Base-by-base conservation (phyloP, 2,797 vertebrate genomes). In the Takifugu ocellatus region DNA sequence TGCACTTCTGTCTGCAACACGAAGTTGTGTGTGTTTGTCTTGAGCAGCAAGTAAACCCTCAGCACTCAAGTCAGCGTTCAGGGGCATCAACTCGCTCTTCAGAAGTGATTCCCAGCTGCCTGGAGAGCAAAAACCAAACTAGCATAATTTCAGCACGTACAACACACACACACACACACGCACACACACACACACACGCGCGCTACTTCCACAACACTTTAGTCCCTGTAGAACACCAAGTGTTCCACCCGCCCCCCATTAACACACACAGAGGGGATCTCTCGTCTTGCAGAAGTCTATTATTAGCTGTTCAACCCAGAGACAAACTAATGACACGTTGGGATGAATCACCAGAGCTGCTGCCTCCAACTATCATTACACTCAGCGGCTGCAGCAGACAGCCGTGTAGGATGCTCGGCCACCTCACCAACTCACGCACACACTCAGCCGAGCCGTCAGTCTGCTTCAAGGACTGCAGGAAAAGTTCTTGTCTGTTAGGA, bases 231-330 rank as follows among this genome's bases (percentile, higher is more conserved):
- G 67, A 72, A 78, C 73, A 71, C 71, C 57, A 72, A 81, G 76
- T 54, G 70, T 51, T 74, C 68, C 68, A 69, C 59, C 61, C 72
- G 6, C 69, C 75, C 72, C 67, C 70, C 65, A 73, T 80, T 71
- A 79, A 75, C 67, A 71, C 68, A 66, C 74, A 67, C 74, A 81
- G 68, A 87, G 86, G 87, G 88, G 87, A 79, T 90, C 79, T 89
- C 89, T 85, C 79, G 74, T 87, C 82, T 80, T 59, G 77, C 79
- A 72, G 71, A 69, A 69, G 78, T 86, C 90, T 92, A 91, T 92
- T 92, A 92, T 93, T 92, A 92, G 91, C 89, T 87, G 77, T 90
- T 89, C 89, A 90, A 83, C 89, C 90, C 87, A 87, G 90, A 91
- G 89, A 92, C 90, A 93, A 88, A 90, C 89, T 89, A 91, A 91